Conservation (phyloP, 30 jellyfish, hydroid and myxozoan genomes). For the Euphysa ruthae region DNA sequence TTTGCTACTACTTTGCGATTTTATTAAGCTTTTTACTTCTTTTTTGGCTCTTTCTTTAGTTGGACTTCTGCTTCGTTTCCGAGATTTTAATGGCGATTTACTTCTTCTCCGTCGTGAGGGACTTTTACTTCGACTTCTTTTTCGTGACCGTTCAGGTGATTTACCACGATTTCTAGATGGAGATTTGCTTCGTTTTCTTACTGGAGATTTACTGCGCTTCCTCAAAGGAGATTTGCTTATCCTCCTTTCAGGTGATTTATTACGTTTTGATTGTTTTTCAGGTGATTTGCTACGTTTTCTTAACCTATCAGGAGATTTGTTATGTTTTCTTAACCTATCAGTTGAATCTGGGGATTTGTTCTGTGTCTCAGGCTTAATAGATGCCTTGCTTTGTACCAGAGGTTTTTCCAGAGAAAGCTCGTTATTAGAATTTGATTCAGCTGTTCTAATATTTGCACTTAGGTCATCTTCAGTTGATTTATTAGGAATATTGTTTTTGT, state of each 20-base stretch:
- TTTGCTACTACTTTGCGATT: constrained; percentile 11
- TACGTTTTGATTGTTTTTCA: too few species aligned
- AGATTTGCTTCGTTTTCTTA: background rate
- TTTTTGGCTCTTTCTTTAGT: constrained; percentile 9
- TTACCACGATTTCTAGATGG: background rate
- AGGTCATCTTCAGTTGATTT: too few species aligned
- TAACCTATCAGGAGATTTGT: background rate
- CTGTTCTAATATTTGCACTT: too few species aligned
- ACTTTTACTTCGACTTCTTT: background rate
- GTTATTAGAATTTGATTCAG: too few species aligned
- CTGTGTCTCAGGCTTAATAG: too few species aligned
- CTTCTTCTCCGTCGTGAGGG: background rate
- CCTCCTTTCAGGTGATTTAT: background rate
- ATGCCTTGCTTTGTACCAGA: too few species aligned
- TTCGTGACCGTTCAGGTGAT: background rate
- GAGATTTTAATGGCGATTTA: background rate
- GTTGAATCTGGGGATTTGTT: too few species aligned
- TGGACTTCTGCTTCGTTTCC: constrained; percentile 23
- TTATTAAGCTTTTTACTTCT: constrained; percentile 9
- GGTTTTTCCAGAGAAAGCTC: too few species aligned
- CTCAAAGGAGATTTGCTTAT: background rate
- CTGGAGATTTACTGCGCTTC: constrained; percentile 3
- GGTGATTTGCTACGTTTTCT: constrained; percentile 8
- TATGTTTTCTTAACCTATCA: too few species aligned
- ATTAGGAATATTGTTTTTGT: background rate